Conservation (phyloP, 1,140 invertebrate species). For the Whitmania pigra region DNA sequence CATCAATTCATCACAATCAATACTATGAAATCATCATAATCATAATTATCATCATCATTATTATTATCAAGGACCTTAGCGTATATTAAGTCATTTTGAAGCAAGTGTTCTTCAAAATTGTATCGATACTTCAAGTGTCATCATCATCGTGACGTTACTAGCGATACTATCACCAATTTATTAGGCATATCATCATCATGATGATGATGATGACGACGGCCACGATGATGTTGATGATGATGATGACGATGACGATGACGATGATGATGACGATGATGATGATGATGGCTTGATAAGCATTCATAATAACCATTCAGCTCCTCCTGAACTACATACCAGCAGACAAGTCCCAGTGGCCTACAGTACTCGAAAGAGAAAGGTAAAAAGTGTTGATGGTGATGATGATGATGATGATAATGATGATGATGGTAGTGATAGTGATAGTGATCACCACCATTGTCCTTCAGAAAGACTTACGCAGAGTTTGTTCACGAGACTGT, state of each 20-base stretch:
- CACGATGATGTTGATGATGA: no score
- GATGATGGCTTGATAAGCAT: not conserved
- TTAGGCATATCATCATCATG: no score
- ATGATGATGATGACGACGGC: no score
- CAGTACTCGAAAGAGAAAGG: conserved; percentile 5
- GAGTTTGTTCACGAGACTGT: conserved; percentile 8
- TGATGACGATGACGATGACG: no score
- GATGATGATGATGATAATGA: not conserved
- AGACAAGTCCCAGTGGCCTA: not conserved
- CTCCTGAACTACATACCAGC: not conserved
- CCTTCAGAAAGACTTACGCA: not conserved
- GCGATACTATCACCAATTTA: no score
- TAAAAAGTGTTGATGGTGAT: not conserved
- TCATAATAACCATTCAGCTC: not conserved
- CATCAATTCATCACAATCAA: no score
- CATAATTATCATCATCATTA: no score
- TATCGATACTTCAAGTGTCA: not conserved
- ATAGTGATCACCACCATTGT: not conserved
- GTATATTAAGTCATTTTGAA: no score
- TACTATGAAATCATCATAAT: no score
- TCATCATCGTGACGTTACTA: not conserved
- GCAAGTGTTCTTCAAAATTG: no score
- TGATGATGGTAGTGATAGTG: not conserved
- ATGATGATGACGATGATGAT: no score
- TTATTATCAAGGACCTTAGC: no score